Evolutionary conservation across 2,113 vertebrate genomes (phyloP), one percentile per base, ranked within the genome.

Genomic region (Nipponia nippon): DNA sequence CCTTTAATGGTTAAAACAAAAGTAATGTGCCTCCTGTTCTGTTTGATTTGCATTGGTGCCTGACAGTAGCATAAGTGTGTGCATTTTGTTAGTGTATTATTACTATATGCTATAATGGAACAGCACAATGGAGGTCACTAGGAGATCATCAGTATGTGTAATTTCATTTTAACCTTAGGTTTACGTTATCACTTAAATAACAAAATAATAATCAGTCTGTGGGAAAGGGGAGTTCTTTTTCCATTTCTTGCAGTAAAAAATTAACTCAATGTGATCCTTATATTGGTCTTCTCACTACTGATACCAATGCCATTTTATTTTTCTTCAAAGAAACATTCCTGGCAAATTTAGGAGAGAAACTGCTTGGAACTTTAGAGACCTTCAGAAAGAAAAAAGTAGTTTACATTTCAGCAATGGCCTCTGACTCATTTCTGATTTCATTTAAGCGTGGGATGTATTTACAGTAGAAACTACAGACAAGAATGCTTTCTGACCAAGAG

Each of bases 161-260:
- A 95, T 97, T 97, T 97, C 78, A 83, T 96, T 97, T 97, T 96
- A 98, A 93, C 93, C 91, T 87, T 71, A 90, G 93, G 78, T 88
- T 97, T 97, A 75, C 80, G 93, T 96, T 98, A 95, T 95, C 94
- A 96, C 95, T 98, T 96, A 97, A 97, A 96, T 97, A 95, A 97
- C 93, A 97, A 97, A 94, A 92, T 88, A 95, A 81, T 96, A 97
- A 95, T 96, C 94, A 71, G 44, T 42, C 70, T 78, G n/a, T 52
- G 13, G 70, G 85, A 59, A 77, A 67, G 67, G 13, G n/a, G 13
- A 87, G 81, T 70, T 83, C 23, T 49, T 86, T 87, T 94, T 72
- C 79, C 63, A 82, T 76, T 93, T 82, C 42, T 93, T 79, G 34
- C 70, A 27, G 70, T 81, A 96, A 94, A 93, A 97, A 96, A 84